A percentile compares a stretch with the other conserved stretches of the same genome.
Evolutionary conservation across 64 coral and sea anemone species (phyloP).

Genomic region (Pocillopora damicornis): DNA sequence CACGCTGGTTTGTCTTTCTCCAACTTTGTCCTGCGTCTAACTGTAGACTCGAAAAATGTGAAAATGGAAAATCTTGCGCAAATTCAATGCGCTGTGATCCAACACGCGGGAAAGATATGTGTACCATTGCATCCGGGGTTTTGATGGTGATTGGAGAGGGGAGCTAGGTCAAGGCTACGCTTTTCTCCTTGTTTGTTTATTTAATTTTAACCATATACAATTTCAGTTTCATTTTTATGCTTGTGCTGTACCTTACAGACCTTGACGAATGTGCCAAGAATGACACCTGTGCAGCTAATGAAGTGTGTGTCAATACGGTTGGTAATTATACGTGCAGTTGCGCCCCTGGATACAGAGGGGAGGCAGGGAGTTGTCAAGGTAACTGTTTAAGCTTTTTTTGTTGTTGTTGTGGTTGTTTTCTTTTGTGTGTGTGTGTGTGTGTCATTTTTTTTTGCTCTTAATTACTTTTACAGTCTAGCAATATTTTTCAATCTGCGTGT

Average conservation of each 20-base stretch:
- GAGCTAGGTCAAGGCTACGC: too few relatives aligned
- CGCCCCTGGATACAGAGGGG: conserved; percentile 18
- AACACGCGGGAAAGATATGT: background rate
- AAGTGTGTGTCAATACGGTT: background rate
- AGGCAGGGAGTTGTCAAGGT: conserved; percentile 32
- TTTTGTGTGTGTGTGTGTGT: background rate
- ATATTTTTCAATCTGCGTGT: too few relatives aligned
- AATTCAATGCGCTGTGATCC: background rate
- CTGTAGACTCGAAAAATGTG: background rate
- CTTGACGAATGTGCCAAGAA: conserved; percentile 5
- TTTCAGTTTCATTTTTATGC: too few relatives aligned
- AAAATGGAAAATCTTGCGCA: background rate
- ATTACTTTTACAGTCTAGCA: too few relatives aligned
- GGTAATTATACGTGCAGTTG: conserved; percentile 15
- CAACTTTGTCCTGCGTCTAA: background rate
- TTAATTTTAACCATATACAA: too few relatives aligned
- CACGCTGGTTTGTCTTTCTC: background rate
- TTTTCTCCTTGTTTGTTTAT: too few relatives aligned
- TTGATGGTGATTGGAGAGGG: background rate
- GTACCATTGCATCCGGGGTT: background rate
- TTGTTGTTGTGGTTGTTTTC: background rate
- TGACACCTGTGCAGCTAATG: conserved; percentile 28
- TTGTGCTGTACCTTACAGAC: background rate
- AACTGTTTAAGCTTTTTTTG: background rate
- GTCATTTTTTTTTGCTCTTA: too few relatives aligned